A percentile compares a stretch with the other conserved stretches of the same genome.
phyloP scores from a whole-genome alignment of 2,888 invertebrate species.

The Druceiella hillmani region DNA sequence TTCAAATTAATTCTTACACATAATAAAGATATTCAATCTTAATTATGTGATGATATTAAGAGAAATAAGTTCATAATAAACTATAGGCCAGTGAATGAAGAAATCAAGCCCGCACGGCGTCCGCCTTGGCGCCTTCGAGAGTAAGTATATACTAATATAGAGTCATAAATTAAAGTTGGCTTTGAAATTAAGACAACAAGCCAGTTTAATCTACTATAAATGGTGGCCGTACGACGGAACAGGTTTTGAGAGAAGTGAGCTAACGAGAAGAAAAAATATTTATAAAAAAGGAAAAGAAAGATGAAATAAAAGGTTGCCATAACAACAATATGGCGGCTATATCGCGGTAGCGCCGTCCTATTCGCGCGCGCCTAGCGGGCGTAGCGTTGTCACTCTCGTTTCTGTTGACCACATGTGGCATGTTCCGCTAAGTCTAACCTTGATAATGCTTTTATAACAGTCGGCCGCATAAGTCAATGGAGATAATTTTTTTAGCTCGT shows the following conservation, averaged over 20 bases:
- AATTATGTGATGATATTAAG: too few relatives aligned
- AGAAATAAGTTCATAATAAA: too few relatives aligned
- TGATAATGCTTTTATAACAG: too few relatives aligned
- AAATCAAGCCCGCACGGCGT: too few relatives aligned
- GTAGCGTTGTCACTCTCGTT: slow-evolving; percentile 45
- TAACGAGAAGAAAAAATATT: slow-evolving; percentile 41
- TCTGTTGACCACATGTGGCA: slow-evolving; percentile 54
- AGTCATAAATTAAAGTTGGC: slow-evolving; percentile 50
- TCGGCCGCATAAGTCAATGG: too few relatives aligned
- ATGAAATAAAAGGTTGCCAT: slow-evolving; percentile 55
- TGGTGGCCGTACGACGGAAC: slow-evolving; percentile 48
- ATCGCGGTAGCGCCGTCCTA: slow-evolving; percentile 41
- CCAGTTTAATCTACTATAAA: slow-evolving; percentile 56
- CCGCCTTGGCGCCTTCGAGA: too few relatives aligned
- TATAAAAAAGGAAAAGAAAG: slow-evolving; percentile 47
- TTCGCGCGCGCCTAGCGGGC: slow-evolving; percentile 30
- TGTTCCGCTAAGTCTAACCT: slow-evolving; percentile 54
- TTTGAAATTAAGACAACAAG: slow-evolving; percentile 56
- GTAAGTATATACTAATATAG: slow-evolving; percentile 49
- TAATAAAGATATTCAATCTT: too few relatives aligned
- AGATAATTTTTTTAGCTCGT: too few relatives aligned
- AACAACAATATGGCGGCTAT: slow-evolving; percentile 54
- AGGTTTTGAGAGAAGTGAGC: slow-evolving; percentile 44
- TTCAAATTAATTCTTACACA: too few relatives aligned
- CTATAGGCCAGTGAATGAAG: too few relatives aligned